Evolutionary conservation across 2,797 vertebrate genomes (phyloP), one percentile per base, ranked within the genome.

Genomic region (Peromyscus nudipes): DNA sequence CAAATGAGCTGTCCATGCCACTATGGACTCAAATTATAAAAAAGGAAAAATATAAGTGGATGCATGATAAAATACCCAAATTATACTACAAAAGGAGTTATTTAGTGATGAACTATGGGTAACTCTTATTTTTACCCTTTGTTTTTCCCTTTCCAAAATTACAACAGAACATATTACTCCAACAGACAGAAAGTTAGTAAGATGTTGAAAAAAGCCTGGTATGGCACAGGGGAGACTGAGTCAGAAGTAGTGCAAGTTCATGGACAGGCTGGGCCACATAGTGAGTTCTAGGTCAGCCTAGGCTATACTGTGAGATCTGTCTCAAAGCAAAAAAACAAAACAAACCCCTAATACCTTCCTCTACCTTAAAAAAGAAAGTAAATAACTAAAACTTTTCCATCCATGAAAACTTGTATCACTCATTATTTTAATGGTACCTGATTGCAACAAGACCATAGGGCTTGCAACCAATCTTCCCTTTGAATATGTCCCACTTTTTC

Each of bases 71-170:
- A 93, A 82, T 55, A 46, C 43, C 46, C 29, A 92, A 79, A 89
- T 92, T 84, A 65, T 80, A 79, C 65, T 46, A 92, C 1, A 71
- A 52, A 34, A 52, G 46, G 46, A 55, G 31, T 80, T 55, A 55
- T 34, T 55, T 80, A 80, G 9, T 80, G 77, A n/a, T n/a, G 77
- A 80, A 80, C 77, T 80, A 55, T 55, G 77, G 49, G 31, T 79
- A 86, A 86, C 79, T 90, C 69, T 87, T 77, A 95, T 37, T 91
- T 91, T 94, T 60, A 60, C 87, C 80, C 29, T 75, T 89, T 43
- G 5, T 82, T 25, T 19, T 40, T 14, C 40, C 65, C 60, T 71
- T 95, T 76, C 5, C 14, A 92, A 64, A 89, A 76, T n/a, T 27
- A 19, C 12, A 2, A 14, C 37, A 96, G 89, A 95, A 93, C 57